Evolutionary conservation across 2,888 invertebrate genomes (phyloP).

Genomic region (Megastigmus dorsalis): DNA sequence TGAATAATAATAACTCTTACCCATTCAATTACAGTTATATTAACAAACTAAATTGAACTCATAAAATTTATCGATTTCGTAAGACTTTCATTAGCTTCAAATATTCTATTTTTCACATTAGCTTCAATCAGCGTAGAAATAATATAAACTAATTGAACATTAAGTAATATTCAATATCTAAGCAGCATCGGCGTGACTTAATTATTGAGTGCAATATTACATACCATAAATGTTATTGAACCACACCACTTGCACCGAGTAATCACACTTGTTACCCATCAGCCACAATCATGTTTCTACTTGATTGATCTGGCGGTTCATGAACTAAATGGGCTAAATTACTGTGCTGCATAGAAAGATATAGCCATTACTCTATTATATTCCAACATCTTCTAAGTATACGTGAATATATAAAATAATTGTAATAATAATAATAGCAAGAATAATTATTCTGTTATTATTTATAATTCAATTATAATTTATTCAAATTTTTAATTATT

Average conservation of each 20-base stretch:
- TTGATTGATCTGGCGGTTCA: constrained; percentile 17
- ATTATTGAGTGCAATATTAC: not conserved
- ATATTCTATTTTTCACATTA: not conserved
- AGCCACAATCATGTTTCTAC: constrained; percentile 27
- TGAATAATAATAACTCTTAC: no score
- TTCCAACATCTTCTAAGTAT: not conserved
- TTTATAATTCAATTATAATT: no score
- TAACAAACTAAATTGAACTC: not conserved
- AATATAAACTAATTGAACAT: not conserved
- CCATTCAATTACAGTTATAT: not conserved
- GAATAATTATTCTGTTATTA: no score
- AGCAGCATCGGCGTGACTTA: no score
- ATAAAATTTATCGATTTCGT: not conserved
- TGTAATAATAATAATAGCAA: no score
- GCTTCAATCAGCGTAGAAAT: not conserved
- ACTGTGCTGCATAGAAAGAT: constrained; percentile 5
- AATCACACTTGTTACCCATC: constrained; percentile 20
- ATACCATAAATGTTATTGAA: constrained; percentile 15
- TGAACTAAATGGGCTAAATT: constrained; percentile 34
- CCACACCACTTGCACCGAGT: not conserved
- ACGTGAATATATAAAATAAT: not conserved
- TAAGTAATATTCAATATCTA: no score
- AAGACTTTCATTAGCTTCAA: not conserved
- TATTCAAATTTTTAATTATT: no score
- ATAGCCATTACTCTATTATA: not conserved